A percentile compares a stretch with the other conserved stretches of the same genome.
Evolutionary conservation across 2,797 vertebrate species (phyloP).

Genomic region (Microctenopoma stevenorrisi): DNA sequence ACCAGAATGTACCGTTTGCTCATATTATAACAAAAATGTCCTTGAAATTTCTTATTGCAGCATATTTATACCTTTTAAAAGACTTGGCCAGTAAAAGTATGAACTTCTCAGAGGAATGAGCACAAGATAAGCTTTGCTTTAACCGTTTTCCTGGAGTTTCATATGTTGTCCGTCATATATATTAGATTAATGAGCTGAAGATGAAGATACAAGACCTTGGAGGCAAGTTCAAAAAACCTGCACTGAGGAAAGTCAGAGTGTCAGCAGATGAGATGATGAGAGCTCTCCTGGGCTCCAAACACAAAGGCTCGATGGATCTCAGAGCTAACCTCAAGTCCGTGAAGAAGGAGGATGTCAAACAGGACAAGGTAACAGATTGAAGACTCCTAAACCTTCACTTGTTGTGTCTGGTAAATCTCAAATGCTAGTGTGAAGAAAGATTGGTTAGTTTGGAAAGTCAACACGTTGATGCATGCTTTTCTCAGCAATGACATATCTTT

Average conservation of each 20-base stretch:
- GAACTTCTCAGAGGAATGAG: not conserved
- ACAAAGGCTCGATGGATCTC: constrained; percentile 88
- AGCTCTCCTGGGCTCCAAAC: constrained; percentile 86
- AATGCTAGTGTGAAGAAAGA: too few relatives aligned
- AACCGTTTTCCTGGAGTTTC: not conserved
- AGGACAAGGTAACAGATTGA: constrained; percentile 79
- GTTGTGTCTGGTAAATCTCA: not conserved
- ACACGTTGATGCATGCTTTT: too few relatives aligned
- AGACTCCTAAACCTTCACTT: not conserved
- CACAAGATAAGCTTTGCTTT: not conserved
- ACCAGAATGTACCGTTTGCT: too few relatives aligned
- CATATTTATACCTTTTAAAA: not conserved
- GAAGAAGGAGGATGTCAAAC: constrained; percentile 87
- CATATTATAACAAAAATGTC: too few relatives aligned
- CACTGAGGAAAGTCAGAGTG: constrained; percentile 85
- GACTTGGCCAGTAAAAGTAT: not conserved
- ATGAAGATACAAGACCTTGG: constrained; percentile 85
- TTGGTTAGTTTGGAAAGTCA: not conserved
- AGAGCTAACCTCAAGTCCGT: constrained; percentile 87
- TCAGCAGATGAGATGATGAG: constrained; percentile 89
- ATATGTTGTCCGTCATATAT: not conserved
- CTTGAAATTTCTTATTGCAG: not conserved
- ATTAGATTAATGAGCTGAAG: constrained; percentile 85
- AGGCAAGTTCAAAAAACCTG: constrained; percentile 87
- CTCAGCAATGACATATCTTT: not conserved